Evolutionary conservation across 2,797 vertebrate genomes (phyloP).

Genomic region (Cottoperca gobio): DNA sequence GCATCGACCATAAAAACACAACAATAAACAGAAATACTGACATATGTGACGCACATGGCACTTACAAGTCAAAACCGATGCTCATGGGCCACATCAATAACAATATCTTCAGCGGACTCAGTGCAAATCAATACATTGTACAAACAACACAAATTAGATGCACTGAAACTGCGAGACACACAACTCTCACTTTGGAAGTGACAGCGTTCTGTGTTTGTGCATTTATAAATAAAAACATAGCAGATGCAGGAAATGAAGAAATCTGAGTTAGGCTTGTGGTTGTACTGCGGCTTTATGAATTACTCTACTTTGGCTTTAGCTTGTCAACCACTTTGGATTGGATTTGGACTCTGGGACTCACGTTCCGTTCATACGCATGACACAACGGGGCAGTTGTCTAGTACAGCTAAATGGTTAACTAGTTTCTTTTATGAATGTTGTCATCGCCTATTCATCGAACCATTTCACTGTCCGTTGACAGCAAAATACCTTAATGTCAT

Average conservation of each 20-base stretch:
- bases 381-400: background rate
- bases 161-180: conserved; percentile 16
- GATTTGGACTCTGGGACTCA: conserved; percentile 12
- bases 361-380: background rate
- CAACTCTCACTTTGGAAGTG: conserved; percentile 5
- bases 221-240: conserved; percentile 16
- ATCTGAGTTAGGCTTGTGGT: background rate
- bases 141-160: conserved; percentile 22
- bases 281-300: conserved; percentile 8
- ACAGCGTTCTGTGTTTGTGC: background rate
- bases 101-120: conserved; percentile 27
- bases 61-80: conserved; percentile 9
- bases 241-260: background rate
- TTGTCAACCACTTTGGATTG: conserved; percentile 19
- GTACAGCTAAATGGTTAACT: conserved; percentile 15
- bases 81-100: conserved; percentile 31
- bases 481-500: background rate
- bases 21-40: conserved; percentile 9
- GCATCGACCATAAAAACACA: conserved; percentile 15
- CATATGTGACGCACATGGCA: conserved; percentile 22
- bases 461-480: conserved; percentile 11
- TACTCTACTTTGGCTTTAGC: conserved; percentile 7
- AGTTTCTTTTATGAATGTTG: conserved; percentile 21
- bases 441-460: conserved; percentile 14
- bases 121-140: conserved; percentile 27